A percentile compares a stretch with the other conserved stretches of the same genome.
phyloP scores from a whole-genome alignment of 2,113 vertebrate genomes.

The Saimiri boliviensis region DNA sequence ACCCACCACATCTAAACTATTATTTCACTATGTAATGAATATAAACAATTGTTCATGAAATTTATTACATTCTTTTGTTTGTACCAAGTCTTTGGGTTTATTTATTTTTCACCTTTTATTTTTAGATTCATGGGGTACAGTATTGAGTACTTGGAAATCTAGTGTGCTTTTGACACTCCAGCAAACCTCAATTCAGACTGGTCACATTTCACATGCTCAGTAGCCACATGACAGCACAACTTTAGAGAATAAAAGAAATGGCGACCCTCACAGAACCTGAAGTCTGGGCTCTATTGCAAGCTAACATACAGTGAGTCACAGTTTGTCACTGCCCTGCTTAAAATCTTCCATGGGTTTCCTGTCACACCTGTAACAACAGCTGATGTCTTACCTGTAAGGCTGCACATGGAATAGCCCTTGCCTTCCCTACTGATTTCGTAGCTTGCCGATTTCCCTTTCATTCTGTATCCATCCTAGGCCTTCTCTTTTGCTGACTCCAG shows the following conservation, averaged over 20 bases:
- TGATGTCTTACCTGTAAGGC: not conserved
- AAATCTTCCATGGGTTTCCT: not conserved
- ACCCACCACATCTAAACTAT: not conserved
- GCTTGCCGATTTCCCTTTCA: not conserved
- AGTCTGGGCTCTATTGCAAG: not conserved
- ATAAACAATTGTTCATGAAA: not conserved
- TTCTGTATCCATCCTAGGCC: not conserved
- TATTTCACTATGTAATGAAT: not conserved
- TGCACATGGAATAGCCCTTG: accelerated
- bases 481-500: not conserved
- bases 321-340: not conserved
- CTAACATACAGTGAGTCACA: not conserved
- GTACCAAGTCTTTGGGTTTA: not conserved
- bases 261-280: not conserved
- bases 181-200: not conserved
- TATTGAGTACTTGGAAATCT: not conserved
- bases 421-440: not conserved
- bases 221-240: not conserved
- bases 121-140: too few relatives aligned
- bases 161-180: not conserved
- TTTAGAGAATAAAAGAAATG: not conserved
- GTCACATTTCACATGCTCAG: not conserved
- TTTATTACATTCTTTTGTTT: not conserved
- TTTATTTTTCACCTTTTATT: not conserved
- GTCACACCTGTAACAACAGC: not conserved